A percentile compares a stretch with the other conserved stretches of the same genome.
Evolutionary conservation across 2,113 vertebrate genomes (phyloP).

Genomic region (Myanophis thanlyinensis): DNA sequence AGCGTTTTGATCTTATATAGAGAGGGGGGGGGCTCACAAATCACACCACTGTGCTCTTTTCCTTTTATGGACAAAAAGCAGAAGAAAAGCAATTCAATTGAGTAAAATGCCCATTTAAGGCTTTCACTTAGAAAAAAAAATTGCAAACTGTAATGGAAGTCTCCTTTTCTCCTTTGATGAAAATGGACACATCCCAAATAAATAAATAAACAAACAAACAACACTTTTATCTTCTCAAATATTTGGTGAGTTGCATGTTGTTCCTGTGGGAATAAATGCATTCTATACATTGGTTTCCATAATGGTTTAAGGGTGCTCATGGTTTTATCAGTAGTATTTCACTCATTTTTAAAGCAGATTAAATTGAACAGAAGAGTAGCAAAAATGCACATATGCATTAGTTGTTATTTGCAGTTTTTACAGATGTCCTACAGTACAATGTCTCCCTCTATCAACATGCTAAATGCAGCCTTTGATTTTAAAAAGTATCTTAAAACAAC

Average conservation of each 20-base stretch:
- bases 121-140: constrained; percentile 40
- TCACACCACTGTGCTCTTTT: constrained; percentile 65
- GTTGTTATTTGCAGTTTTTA: constrained; percentile 18
- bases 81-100: constrained; percentile 64
- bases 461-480: constrained; percentile 4
- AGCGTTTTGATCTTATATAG: constrained; percentile 21
- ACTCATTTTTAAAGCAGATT: constrained; percentile 37
- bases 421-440: neutral
- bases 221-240: constrained; percentile 17
- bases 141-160: constrained; percentile 19
- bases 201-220: neutral
- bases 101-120: constrained; percentile 35
- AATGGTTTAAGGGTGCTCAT: constrained; percentile 12
- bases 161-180: neutral
- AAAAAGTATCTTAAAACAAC: neutral
- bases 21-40: neutral
- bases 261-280: neutral
- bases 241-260: constrained; percentile 21
- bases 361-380: constrained; percentile 23
- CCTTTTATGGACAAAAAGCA: constrained; percentile 74
- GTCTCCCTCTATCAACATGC: neutral
- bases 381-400: constrained; percentile 36
- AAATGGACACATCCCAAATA: constrained; percentile 2
- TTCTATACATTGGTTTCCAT: constrained; percentile 34
- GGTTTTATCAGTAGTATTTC: neutral